A percentile compares a stretch with the other conserved stretches of the same genome.
These are phyloP conservation scores for Poecilia velifera DNA, from an alignment of 2,797 vertebrate species.

Conservation along the genomic window DNA sequence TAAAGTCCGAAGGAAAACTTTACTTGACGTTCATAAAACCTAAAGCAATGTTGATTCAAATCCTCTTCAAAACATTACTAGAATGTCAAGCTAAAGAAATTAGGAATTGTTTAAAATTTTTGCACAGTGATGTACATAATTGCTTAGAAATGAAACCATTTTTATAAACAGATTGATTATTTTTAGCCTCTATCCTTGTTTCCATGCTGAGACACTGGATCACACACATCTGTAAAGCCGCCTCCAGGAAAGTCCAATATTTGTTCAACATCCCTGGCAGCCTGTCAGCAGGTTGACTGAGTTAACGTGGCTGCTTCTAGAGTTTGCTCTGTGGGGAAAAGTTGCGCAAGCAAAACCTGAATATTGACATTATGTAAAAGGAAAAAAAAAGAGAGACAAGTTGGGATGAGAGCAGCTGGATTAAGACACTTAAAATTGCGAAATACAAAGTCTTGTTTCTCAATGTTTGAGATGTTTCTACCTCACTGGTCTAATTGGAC, in stretches of 20 bases:
- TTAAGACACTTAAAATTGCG: background rate
- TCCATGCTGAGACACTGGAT: conserved; percentile 29
- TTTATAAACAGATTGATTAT: background rate
- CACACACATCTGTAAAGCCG: conserved; percentile 8
- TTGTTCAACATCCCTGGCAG: conserved; percentile 58
- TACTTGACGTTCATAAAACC: background rate
- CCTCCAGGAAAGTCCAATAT: conserved; percentile 76
- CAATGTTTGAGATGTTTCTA: background rate
- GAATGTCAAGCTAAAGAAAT: too few relatives aligned
- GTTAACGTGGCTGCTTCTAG: conserved; percentile 21
- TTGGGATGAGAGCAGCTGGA: background rate
- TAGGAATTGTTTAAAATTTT: background rate
- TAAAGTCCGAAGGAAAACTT: background rate
- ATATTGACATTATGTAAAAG: background rate
- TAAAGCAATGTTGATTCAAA: background rate
- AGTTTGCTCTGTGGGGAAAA: conserved; percentile 37
- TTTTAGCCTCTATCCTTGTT: background rate
- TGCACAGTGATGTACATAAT: background rate
- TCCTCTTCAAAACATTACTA: background rate
- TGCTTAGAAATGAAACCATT: background rate
- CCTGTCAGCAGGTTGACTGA: conserved; percentile 11
- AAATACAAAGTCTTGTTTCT: background rate
- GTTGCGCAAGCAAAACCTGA: conserved; percentile 36
- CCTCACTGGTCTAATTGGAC: background rate
- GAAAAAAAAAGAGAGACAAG: background rate